Evolutionary conservation across 92 coral and sea anemone species (phyloP), one percentile per base, ranked within the genome.

Genomic region (Pocillopora meandrina): DNA sequence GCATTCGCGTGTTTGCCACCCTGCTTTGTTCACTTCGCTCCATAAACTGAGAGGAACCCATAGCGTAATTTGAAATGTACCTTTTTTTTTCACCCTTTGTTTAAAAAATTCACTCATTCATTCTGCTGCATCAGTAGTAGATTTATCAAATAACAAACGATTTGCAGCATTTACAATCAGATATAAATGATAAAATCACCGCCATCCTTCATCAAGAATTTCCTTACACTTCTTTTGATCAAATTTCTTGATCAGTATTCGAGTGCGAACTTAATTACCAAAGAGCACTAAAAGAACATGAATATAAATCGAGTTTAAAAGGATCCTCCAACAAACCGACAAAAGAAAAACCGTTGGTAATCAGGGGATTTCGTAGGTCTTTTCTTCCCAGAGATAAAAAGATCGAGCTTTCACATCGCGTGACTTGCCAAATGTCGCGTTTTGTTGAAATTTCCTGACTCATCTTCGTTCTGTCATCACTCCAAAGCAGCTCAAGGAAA

Each of bases 141-240:
- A 55, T 21, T 68, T 68, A 34, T n/a, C 26, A 78, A 63, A 35
- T 23, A 78, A 63, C 20, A 42, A 31, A 66, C 74, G 65, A 65
- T 77, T 62, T 63, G 65, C 74, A 65, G 83, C 56, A 79, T 79
- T 79, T 79, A 79, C 71, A 74, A 81, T 57, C 56, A 34, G 86
- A 72, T 82, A 7, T 52, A 49, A 20, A 61, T 26, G 86, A 72
- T n/a, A 69, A 79, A 33, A 19, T 19, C 17, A 60, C 3, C 23
- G 14, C 20, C 2, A 9, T 33, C 35, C 52, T 33, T 33, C 17
- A 70, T 70, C 74, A 13, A 2, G 33, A 70, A 36, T 36, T 70
- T 70, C 74, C 26, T 70, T 15, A 34, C 33, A 8, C 33, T 70
- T 55, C 74, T 70, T 33, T 70, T 3, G 8, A 70, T 36, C 56